Evolutionary conservation across 2,113 vertebrate genomes (phyloP).

Genomic region (Festucalex cinctus): DNA sequence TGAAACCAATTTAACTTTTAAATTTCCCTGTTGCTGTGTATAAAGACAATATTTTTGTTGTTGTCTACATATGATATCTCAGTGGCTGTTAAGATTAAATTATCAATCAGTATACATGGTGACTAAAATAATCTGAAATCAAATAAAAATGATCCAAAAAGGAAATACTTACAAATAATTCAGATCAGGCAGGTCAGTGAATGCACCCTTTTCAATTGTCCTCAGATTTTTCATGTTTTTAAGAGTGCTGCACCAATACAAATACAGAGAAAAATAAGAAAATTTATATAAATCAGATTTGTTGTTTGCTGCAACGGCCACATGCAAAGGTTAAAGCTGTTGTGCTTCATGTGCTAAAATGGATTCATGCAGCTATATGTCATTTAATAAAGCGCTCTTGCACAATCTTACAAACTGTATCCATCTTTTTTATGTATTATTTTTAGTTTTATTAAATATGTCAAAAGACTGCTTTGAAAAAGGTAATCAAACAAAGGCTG

Average conservation of each 20-base stretch:
- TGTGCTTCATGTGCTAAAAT: too few relatives aligned
- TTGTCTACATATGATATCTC: not conserved
- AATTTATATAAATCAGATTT: not conserved
- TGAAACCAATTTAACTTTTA: not conserved
- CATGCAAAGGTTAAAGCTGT: too few relatives aligned
- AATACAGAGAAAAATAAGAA: slow-evolving; percentile 11
- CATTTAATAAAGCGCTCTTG: too few relatives aligned
- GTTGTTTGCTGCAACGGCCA: slow-evolving; percentile 1
- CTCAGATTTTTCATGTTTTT: slow-evolving; percentile 83
- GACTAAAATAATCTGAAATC: not conserved
- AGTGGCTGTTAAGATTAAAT: not conserved
- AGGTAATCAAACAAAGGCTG: not conserved
- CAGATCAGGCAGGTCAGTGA: slow-evolving; percentile 83
- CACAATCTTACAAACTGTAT: too few relatives aligned
- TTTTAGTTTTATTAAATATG: not conserved
- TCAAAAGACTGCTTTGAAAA: not conserved
- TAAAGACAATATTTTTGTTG: not conserved
- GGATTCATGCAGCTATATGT: too few relatives aligned
- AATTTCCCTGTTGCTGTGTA: not conserved
- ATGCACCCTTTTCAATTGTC: slow-evolving; percentile 79
- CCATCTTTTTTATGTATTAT: too few relatives aligned
- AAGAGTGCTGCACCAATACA: slow-evolving; percentile 74
- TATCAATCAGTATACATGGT: not conserved
- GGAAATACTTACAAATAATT: slow-evolving; percentile 82
- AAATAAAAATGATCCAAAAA: not conserved